phyloP scores from a whole-genome alignment of 1,140 invertebrate genomes.

The Rhagoletis zephyria region DNA sequence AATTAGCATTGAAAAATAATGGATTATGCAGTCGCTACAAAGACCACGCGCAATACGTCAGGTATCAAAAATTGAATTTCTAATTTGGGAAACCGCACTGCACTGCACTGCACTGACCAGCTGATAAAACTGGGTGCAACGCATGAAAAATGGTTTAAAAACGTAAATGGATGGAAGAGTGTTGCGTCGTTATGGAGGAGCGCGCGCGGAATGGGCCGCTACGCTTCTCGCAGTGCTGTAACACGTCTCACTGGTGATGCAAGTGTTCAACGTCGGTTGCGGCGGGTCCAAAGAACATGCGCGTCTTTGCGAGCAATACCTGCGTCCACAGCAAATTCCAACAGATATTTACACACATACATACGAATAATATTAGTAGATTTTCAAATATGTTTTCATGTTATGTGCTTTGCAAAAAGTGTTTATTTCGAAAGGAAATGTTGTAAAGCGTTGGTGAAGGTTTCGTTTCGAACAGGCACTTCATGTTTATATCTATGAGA shows the following conservation, averaged over 20 bases:
- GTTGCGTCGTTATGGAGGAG: constrained; percentile 2
- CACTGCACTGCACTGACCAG: background rate
- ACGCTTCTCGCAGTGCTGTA: constrained; percentile 42
- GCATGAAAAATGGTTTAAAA: constrained; percentile 3
- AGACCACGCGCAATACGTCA: constrained; percentile 85
- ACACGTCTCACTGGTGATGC: constrained; percentile 8
- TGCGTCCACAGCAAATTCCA: background rate
- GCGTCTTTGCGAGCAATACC: background rate
- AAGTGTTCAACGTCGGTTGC: background rate
- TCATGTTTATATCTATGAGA: no score
- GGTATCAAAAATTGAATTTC: constrained; percentile 77
- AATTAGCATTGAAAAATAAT: constrained; percentile 86
- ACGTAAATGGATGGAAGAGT: background rate
- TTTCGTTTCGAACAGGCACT: background rate
- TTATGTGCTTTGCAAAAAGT: constrained; percentile 30
- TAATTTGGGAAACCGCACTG: constrained; percentile 56
- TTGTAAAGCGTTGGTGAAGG: constrained; percentile 24
- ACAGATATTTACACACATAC: background rate
- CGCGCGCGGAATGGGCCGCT: background rate
- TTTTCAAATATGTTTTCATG: constrained; percentile 13
- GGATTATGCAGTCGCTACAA: constrained; percentile 85
- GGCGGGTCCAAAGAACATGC: constrained; percentile 5
- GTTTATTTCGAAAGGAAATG: background rate
- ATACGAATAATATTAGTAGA: background rate
- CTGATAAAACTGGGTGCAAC: background rate